These are phyloP conservation scores for Arvicanthis niloticus DNA, from an alignment of 2,113 vertebrate species.

Conservation along the genomic window DNA sequence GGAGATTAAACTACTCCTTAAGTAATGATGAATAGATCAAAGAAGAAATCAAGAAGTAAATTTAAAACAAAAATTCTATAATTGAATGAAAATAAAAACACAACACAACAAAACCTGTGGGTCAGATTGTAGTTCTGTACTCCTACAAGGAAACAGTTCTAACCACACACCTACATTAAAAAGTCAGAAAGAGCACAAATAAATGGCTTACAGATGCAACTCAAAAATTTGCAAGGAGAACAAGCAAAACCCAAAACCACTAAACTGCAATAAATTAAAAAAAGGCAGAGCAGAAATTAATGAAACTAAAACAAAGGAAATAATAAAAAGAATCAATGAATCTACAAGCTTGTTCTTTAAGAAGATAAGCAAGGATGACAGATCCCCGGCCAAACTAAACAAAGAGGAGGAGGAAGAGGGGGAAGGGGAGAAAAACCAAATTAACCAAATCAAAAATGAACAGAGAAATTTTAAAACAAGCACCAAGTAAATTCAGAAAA, in stretches of 20 bases:
- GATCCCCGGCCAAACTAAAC: neutral
- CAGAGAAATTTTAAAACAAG: neutral
- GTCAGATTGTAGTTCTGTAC: neutral
- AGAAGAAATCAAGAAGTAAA: neutral
- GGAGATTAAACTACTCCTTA: neutral
- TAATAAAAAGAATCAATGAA: neutral
- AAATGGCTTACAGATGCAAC: neutral
- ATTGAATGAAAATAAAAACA: neutral
- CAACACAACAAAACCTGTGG: neutral
- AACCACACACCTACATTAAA: neutral
- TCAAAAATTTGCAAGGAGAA: neutral
- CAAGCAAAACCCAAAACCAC: neutral
- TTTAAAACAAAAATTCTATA: neutral
- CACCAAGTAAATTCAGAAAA: neutral
- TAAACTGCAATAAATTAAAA: neutral
- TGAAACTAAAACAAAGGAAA: neutral
- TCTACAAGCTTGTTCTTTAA: neutral
- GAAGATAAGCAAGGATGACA: neutral
- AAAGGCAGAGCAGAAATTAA: neutral
- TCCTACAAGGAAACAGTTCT: neutral
- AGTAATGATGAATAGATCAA: neutral
- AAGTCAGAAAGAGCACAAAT: neutral
- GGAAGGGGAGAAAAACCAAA: neutral
- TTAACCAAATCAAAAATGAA: neutral
- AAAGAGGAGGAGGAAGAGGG: neutral